Percentiles rank a stretch among this genome's conserved stretches.
These are phyloP conservation scores for Charadrius vociferus DNA, from an alignment of 2,113 vertebrate species.

Conservation along the genomic window DNA sequence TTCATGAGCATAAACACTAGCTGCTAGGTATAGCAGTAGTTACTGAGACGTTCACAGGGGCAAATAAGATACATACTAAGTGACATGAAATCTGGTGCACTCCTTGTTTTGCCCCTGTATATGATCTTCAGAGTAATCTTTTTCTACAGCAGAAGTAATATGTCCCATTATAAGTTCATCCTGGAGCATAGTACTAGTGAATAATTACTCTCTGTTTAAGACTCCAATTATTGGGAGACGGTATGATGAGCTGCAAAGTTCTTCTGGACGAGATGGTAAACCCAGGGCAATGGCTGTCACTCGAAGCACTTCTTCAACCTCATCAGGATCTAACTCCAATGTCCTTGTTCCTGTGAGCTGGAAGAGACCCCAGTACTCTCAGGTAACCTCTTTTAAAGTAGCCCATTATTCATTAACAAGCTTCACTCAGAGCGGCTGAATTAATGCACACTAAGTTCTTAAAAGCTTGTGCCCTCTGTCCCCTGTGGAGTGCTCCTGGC, in stretches of 20 bases:
- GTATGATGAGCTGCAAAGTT: slow-evolving; percentile 91
- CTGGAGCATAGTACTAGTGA: slow-evolving; percentile 28
- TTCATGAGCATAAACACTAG: not conserved
- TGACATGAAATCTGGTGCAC: not conserved
- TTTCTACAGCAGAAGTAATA: not conserved
- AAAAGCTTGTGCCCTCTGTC: not conserved
- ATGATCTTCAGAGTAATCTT: not conserved
- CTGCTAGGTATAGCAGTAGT: not conserved
- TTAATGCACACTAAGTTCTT: not conserved
- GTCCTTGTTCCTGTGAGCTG: slow-evolving; percentile 98
- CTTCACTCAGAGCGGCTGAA: not conserved
- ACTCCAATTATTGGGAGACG: slow-evolving; percentile 93
- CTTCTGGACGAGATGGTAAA: slow-evolving; percentile 90
- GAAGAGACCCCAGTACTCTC: slow-evolving; percentile 95
- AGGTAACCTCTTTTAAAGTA: slow-evolving; percentile 76
- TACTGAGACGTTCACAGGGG: not conserved
- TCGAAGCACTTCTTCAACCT: slow-evolving; percentile 94
- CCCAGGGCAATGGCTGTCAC: slow-evolving; percentile 91
- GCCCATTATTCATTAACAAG: not conserved
- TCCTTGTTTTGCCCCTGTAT: not conserved
- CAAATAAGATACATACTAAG: not conserved
- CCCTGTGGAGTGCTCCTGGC: not conserved
- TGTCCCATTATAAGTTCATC: not conserved
- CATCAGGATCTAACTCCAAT: slow-evolving; percentile 96
- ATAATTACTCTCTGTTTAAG: slow-evolving; percentile 72